Conservation (phyloP, 2,797 vertebrate genomes). For the Prionace glauca region DNA sequence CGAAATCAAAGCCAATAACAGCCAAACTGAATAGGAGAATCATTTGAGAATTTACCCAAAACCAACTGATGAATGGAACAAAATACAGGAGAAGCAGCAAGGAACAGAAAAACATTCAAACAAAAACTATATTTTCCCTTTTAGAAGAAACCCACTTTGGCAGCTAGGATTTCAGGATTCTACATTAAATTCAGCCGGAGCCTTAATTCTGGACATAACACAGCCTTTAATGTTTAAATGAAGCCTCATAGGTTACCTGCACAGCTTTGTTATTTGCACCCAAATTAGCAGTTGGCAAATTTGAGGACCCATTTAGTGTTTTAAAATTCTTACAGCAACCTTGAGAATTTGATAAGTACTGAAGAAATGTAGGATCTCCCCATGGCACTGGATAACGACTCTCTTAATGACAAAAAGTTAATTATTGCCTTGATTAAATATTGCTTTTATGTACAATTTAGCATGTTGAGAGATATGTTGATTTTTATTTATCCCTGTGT, state of each 20-base stretch:
- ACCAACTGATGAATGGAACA: neutral
- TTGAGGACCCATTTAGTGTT: neutral
- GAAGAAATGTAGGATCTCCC: neutral
- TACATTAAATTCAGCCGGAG: neutral
- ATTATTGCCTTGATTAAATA: neutral
- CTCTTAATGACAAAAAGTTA: neutral
- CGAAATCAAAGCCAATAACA: neutral
- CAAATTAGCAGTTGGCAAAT: neutral
- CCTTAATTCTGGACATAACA: neutral
- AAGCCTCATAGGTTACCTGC: neutral
- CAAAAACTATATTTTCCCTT: neutral
- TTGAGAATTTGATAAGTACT: neutral
- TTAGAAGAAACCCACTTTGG: neutral
- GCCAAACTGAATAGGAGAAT: neutral
- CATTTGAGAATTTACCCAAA: neutral
- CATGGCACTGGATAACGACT: neutral
- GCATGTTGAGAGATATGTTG: neutral
- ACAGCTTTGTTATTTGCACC: neutral
- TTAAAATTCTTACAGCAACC: neutral
- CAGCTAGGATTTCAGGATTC: neutral
- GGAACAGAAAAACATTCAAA: neutral
- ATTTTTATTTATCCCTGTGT: neutral
- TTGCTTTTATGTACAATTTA: neutral
- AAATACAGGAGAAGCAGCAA: neutral
- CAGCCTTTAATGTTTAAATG: constrained; percentile 3